Evolutionary conservation across 2,888 invertebrate species (phyloP).

Genomic region (Sarcophaga rosellei): DNA sequence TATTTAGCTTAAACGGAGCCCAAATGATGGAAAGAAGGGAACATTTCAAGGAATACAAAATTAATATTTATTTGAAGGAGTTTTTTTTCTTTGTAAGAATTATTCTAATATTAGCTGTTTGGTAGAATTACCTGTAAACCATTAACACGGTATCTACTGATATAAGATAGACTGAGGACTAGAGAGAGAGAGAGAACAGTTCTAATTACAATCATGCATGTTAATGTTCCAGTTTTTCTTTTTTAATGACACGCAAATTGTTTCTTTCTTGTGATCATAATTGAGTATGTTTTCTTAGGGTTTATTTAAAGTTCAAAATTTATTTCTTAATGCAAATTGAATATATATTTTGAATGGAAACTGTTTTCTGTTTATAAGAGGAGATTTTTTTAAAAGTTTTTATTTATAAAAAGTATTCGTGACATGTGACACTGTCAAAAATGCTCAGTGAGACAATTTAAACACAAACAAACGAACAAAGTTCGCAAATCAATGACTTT

Average conservation of each 20-base stretch:
- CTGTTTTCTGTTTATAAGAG: no score
- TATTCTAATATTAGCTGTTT: background rate
- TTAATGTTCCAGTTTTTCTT: background rate
- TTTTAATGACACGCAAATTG: background rate
- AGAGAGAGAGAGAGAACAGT: no score
- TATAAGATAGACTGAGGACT: background rate
- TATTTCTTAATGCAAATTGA: no score
- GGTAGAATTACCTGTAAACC: background rate
- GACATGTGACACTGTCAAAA: no score
- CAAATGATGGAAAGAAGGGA: background rate
- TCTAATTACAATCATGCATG: conserved; percentile 40
- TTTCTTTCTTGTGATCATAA: no score
- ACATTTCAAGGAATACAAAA: background rate
- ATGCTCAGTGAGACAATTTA: no score
- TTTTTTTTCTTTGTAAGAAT: background rate
- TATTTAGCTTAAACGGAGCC: background rate
- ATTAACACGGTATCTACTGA: conserved; percentile 1
- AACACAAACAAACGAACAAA: no score
- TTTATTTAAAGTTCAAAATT: no score
- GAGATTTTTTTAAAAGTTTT: no score
- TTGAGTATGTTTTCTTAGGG: background rate
- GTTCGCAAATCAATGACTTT: no score
- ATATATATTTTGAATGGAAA: no score
- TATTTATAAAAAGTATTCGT: no score
- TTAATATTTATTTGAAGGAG: background rate